Evolutionary conservation across 1,140 invertebrate genomes (phyloP).

Genomic region (Lerema accius): DNA sequence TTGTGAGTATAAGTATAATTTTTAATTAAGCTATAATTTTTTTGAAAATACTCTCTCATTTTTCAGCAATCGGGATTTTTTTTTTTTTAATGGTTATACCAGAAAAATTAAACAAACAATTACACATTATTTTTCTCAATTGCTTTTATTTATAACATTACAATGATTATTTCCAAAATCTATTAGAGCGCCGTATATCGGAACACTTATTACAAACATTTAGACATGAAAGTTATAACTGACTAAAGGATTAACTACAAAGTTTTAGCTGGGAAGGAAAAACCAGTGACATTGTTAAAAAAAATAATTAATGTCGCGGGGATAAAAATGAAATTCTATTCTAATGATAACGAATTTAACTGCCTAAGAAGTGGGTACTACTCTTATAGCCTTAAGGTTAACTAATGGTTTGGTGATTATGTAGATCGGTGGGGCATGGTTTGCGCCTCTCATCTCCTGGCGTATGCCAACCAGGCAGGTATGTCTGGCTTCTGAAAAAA

Average conservation of each 20-base stretch:
- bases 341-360: slow-evolving; percentile 7
- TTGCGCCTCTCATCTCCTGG: slow-evolving; percentile 72
- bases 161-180: slow-evolving; percentile 55
- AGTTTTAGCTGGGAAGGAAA: slow-evolving; percentile 11
- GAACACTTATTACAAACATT: slow-evolving; percentile 4
- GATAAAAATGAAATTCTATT: slow-evolving; percentile 2
- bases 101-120: slow-evolving; percentile 59
- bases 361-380: not conserved
- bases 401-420: slow-evolving; percentile 6
- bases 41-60: no score
- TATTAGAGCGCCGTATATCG: slow-evolving; percentile 14
- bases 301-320: not conserved
- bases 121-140: slow-evolving; percentile 73
- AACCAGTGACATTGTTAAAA: not conserved
- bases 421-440: slow-evolving; percentile 12
- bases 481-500: slow-evolving; percentile 71
- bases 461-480: slow-evolving; percentile 71
- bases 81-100: no score
- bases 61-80: no score
- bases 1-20: no score
- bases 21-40: no score
- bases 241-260: not conserved
- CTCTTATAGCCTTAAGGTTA: slow-evolving; percentile 6
- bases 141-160: slow-evolving; percentile 74
- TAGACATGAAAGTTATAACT: not conserved